These are phyloP conservation scores for Acrossocheilus fasciatus DNA, from an alignment of 2,797 vertebrate genomes.

Conservation along the genomic window DNA sequence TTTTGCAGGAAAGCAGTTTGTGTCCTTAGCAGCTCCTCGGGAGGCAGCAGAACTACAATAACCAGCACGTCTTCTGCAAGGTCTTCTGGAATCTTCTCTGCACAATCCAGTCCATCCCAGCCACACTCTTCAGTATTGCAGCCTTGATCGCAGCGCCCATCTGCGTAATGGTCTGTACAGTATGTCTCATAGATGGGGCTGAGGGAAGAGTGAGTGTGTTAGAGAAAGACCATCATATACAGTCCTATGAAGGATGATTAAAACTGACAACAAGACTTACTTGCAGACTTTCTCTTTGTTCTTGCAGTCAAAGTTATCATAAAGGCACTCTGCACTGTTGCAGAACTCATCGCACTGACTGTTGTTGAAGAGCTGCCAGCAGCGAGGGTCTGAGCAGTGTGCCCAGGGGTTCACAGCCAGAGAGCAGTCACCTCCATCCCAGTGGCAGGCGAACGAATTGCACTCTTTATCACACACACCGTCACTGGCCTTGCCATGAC, in stretches of 20 bases:
- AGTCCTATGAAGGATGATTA: neutral
- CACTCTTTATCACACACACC: conserved; percentile 88
- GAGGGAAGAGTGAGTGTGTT: conserved; percentile 39
- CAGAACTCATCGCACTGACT: conserved; percentile 88
- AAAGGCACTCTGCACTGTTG: conserved; percentile 85
- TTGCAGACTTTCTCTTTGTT: conserved; percentile 86
- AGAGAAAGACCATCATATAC: conserved; percentile 40
- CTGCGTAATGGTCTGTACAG: conserved; percentile 89
- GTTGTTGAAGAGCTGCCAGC: conserved; percentile 90
- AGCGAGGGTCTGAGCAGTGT: conserved; percentile 78
- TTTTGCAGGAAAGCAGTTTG: conserved; percentile 87
- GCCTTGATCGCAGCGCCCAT: conserved; percentile 89
- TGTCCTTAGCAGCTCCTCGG: conserved; percentile 85
- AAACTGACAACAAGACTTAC: conserved; percentile 72
- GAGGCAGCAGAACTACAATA: conserved; percentile 87
- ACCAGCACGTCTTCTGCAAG: conserved; percentile 86
- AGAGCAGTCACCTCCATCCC: conserved; percentile 91
- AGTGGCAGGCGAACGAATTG: conserved; percentile 82
- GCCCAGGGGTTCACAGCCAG: conserved; percentile 87
- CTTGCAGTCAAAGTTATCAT: conserved; percentile 92
- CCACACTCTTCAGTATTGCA: conserved; percentile 92
- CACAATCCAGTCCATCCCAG: conserved; percentile 95
- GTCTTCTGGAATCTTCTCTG: conserved; percentile 77
- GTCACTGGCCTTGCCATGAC: conserved; percentile 81
- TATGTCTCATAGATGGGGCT: conserved; percentile 92